Evolutionary conservation across 2,113 vertebrate genomes (phyloP), one percentile per base, ranked within the genome.

Genomic region (Brachyistius frenatus): DNA sequence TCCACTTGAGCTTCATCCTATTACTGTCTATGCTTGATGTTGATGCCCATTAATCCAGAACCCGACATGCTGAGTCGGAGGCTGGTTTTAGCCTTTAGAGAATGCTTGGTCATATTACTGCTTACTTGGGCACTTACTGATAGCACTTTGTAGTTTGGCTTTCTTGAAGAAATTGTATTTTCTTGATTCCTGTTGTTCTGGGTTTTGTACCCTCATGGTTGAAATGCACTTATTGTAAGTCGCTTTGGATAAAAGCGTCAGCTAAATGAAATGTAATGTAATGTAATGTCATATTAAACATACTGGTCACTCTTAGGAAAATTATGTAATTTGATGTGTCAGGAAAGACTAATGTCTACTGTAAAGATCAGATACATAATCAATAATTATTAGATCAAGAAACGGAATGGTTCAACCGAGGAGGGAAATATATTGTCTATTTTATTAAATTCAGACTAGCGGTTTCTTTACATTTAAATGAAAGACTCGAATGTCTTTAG

Each of bases 21-120:
- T 95, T 95, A 95, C 65, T 64, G 89, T 74, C 85, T 91, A 91
- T 88, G 62, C 81, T 78, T 73, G 65, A 79, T 60, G 78, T 72
- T 63, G 70, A 80, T 81, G 82, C 79, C 56, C 0, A 4, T 57
- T 94, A 94, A 95, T 94, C 93, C 90, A 49, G 64, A 37, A 55
- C 67, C 73, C 30, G 84, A 72, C 86, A 76, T 13, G n/a, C 62
- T 66, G 53, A 78, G 57, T 35, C 33, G 67, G 39, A 50, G 61
- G 58, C 53, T 69, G 76, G 65, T 56, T 90, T 78, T 75, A 61
- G 23, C 23, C 46, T 39, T 23, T 33, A 86, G 13, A 77, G n/a
- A 55, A 30, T 60, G 81, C 63, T 78, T 74, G 31, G 58, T 79
- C 75, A 87, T 76, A 23, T 23, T 23, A 23, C 23, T 23, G 23